Base-by-base conservation (phyloP, 2,888 invertebrate species). In the Drepana falcataria region DNA sequence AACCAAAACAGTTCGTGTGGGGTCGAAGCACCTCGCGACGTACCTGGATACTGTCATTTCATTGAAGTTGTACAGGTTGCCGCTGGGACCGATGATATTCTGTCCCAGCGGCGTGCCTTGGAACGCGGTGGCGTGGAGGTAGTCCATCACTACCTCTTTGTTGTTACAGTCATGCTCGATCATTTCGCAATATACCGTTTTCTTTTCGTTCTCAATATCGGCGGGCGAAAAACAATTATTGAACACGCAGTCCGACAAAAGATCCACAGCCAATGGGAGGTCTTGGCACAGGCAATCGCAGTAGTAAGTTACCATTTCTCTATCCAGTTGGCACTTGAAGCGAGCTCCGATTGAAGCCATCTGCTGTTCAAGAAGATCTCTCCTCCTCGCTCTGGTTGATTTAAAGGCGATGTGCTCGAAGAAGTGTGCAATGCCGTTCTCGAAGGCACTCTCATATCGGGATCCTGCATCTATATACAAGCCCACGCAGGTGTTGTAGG, bases 241-340 rank as follows among this genome's bases (percentile, higher is more conserved):
- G 76, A 97, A 97, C 35, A 99, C 93, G 75, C 99, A 99, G 75
- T 99, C 99, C 1, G 97, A 93, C 54, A 99, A 91, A 66, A 99
- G 96, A 78, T 99, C 98, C 35, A 99, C 92, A 3, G 97, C 96
- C 74, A 95, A 94, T 0, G 95, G 94, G 0, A 98, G 93, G 87
- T 99, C 97, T 75, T 96, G 94, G 2, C 95, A 92, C 59, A 99
- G 92, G 76, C 98, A 98, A 84, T 98, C 97, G 21, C 97, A 98
- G 79, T 98, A 99, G 86, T 97, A 99, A 0, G 96, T 97, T 7
- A 97, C 97, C 85, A 99, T 97, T 85, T 99, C 99, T 55, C 99
- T 93, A 48, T 97, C 97, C 2, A 99, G 99, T 83, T 97, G 97
- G 4, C 98, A 98, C 85, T 98, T 98, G 68, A 99, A 92, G 75